Percentiles rank a stretch among this genome's conserved stretches.
phyloP scores from a whole-genome alignment of 2,888 invertebrate species.

The Agrotis puta region DNA sequence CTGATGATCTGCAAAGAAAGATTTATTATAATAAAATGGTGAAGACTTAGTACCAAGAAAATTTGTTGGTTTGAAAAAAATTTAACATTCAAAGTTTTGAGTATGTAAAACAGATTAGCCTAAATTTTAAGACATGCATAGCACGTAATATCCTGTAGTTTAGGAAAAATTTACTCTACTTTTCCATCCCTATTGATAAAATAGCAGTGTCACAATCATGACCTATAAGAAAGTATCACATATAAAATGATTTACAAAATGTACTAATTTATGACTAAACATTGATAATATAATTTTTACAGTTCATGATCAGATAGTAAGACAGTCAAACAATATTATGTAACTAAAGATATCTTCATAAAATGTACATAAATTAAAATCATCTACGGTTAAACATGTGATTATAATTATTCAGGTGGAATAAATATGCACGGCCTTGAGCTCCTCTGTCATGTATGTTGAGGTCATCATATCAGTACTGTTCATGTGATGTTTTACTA shows the following conservation, averaged over 20 bases:
- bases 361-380: conserved; percentile 41
- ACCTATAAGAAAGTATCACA: neutral
- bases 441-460: conserved; percentile 45
- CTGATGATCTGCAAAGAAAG: conserved; percentile 93
- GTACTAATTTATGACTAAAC: conserved; percentile 20
- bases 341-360: neutral
- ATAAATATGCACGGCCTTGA: conserved; percentile 60
- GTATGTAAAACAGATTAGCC: no score
- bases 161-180: no score
- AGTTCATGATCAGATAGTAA: conserved; percentile 8
- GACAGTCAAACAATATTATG: conserved; percentile 8
- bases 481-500: conserved; percentile 35
- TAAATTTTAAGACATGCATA: no score
- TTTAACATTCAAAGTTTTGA: no score
- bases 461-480: conserved; percentile 49
- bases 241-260: conserved; percentile 16
- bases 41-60: no score
- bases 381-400: conserved; percentile 42
- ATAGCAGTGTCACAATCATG: neutral
- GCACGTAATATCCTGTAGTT: no score
- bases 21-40: no score
- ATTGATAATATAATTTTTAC: conserved; percentile 22
- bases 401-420: conserved; percentile 47
- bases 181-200: no score
- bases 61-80: no score